phyloP scores from a whole-genome alignment of 2,888 invertebrate genomes.

The Adelognathus sp. region DNA sequence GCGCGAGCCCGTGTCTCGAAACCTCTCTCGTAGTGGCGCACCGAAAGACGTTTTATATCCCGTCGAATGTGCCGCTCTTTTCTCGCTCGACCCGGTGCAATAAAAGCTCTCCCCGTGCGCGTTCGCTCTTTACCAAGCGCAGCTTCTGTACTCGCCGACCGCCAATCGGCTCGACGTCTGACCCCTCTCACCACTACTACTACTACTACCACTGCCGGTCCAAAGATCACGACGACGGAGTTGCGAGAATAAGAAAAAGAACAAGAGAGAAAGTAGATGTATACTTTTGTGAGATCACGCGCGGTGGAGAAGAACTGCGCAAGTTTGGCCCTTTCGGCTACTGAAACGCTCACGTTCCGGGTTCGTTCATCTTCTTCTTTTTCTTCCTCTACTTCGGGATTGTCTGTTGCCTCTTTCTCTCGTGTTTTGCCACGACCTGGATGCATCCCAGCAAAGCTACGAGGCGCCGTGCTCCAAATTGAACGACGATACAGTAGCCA shows the following conservation, averaged over 20 bases:
- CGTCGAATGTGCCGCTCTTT: conserved; percentile 35
- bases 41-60: conserved; percentile 49
- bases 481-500: conserved; percentile 36
- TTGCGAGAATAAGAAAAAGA: conserved; percentile 7
- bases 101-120: conserved; percentile 53
- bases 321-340: conserved; percentile 38
- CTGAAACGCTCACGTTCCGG: conserved; percentile 43
- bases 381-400: conserved; percentile 1
- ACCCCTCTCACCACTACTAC: conserved; percentile 49
- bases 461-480: conserved; percentile 19
- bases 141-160: conserved; percentile 66
- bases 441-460: conserved; percentile 17
- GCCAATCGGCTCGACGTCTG: conserved; percentile 54
- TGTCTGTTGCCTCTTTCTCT: conserved; percentile 4
- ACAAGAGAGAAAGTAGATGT: conserved; percentile 28
- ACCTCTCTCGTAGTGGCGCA: conserved; percentile 18
- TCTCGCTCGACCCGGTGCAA: conserved; percentile 43
- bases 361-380: conserved; percentile 24
- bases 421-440: conserved; percentile 28
- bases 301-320: conserved; percentile 17
- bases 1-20: conserved; percentile 35
- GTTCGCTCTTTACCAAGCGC: conserved; percentile 54
- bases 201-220: too few species aligned
- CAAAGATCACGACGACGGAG: conserved; percentile 30
- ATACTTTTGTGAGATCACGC: conserved; percentile 11